Evolutionary conservation across 2,888 invertebrate species (phyloP), one percentile per base, ranked within the genome.

Genomic region (Drosophila atroscutellata): DNA sequence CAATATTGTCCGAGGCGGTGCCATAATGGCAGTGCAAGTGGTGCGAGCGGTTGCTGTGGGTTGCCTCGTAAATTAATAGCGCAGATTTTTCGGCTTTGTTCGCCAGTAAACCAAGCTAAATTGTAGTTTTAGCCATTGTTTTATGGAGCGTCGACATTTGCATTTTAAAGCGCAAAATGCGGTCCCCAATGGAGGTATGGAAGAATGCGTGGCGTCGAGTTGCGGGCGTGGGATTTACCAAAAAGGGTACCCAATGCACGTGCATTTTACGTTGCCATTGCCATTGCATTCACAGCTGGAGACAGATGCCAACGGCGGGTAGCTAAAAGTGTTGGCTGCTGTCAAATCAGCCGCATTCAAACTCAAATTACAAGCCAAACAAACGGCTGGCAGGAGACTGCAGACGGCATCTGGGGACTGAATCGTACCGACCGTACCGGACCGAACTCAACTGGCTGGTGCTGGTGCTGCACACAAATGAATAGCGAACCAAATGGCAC

Each of bases 31-130:
- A 45, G 56, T 61, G 50, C 24, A 55, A 55, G 75, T 42, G 52
- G 58, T 20, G 75, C 72, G 72, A 76, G 80, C 79, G 83, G 73
- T 77, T 74, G 65, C 59, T 87, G 89, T 77, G 91, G 91, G 84
- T 86, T 76, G 78, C 76, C 76, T 80, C 77, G 86, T 87, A 91
- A 91, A 91, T 91, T 90, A 91, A 89, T 90, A 85, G 83, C 74
- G 65, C 78, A 83, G 83, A 86, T 87, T 87, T 75, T 77, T 84
- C n/a, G 82, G 70, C 67, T 72, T 50, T 62, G 72, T 57, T 34
- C n/a, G 72, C 50, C 67, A 64, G 49, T 50, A 63, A 63, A 34
- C 20, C 56, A n/a, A 64, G 57, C 71, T 71, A 69, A 73, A 77
- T 61, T 71, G 57, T 76, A 73, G 63, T 77, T 76, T 73, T 20